Evolutionary conservation across 2,888 invertebrate species (phyloP).

Genomic region (Eupithecia vulgata): DNA sequence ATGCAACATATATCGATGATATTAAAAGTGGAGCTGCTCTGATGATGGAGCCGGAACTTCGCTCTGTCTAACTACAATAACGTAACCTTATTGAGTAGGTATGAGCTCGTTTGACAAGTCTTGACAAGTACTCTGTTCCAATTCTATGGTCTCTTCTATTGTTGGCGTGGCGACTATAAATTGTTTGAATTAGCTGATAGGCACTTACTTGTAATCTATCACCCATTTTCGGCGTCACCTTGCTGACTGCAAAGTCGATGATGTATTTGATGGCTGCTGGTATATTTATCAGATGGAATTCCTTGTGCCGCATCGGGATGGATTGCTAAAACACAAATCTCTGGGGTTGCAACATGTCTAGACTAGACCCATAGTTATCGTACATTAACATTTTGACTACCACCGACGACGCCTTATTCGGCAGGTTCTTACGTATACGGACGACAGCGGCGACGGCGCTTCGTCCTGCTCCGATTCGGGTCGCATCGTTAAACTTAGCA

Average conservation of each 20-base stretch:
- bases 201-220: conserved; percentile 85
- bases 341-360: background rate
- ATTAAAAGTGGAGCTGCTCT: background rate
- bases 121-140: background rate
- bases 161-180: background rate
- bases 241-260: conserved; percentile 88
- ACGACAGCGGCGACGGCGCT: no score
- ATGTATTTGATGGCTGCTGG: conserved; percentile 89
- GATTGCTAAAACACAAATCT: conserved; percentile 85
- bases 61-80: background rate
- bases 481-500: background rate
- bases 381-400: background rate
- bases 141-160: background rate
- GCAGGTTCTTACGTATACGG: no score
- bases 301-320: conserved; percentile 91
- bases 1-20: no score
- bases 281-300: conserved; percentile 88
- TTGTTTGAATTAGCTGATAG: background rate
- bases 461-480: background rate
- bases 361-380: background rate
- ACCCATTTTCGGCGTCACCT: conserved; percentile 88
- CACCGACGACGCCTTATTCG: background rate
- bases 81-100: background rate
- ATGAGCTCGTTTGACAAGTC: background rate
- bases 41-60: background rate